Conservation (phyloP, 2,888 invertebrate species). For the Tenthredo mesomela region DNA sequence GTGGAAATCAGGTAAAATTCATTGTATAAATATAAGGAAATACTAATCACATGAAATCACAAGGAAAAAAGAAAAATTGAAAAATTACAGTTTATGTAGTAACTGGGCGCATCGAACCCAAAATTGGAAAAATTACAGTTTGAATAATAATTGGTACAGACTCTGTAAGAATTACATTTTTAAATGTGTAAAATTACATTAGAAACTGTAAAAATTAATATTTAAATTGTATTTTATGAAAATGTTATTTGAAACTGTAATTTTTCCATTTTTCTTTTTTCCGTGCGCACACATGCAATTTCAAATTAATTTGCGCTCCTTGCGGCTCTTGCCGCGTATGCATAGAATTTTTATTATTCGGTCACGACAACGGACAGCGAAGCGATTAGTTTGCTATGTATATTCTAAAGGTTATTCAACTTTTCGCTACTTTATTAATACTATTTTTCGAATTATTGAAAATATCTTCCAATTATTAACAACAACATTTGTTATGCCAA, state of each 20-base stretch:
- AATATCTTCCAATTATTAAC: neutral
- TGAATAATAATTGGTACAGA: too few relatives aligned
- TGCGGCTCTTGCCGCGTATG: neutral
- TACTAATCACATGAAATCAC: neutral
- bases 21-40: neutral
- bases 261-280: too few relatives aligned
- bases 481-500: neutral
- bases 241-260: too few relatives aligned
- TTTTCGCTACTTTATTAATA: neutral
- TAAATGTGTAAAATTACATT: too few relatives aligned
- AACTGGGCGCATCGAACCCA: too few relatives aligned
- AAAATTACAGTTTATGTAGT: too few relatives aligned
- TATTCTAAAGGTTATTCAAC: neutral
- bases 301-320: neutral
- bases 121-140: too few relatives aligned
- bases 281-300: neutral
- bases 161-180: too few relatives aligned
- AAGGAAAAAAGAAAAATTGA: too few relatives aligned
- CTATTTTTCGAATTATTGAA: neutral
- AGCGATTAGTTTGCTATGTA: neutral
- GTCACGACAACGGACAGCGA: neutral
- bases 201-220: too few relatives aligned
- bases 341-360: neutral
- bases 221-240: too few relatives aligned
- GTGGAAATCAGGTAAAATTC: conserved; percentile 23